Evolutionary conservation across 2,888 invertebrate genomes (phyloP), one percentile per base, ranked within the genome.

Genomic region (Melanostoma mellinum): DNA sequence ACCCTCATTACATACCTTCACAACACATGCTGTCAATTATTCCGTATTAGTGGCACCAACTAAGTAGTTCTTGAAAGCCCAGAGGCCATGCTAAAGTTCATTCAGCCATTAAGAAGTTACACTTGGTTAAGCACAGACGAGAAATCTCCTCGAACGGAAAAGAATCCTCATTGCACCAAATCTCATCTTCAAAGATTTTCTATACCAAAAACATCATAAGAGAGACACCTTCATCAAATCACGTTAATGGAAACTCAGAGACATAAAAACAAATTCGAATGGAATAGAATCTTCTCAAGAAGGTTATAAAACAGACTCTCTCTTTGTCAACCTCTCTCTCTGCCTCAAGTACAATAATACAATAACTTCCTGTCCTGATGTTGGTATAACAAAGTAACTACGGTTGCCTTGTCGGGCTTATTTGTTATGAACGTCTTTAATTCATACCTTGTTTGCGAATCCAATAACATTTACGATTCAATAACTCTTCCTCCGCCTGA

Each of bases 391-490:
- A 20, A 20, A 20, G 20, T 20, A 20, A 20, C 20, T 20, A 20
- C 20, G 20, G 20, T 20, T 20, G 20, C 20, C 20, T 20, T 20
- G 20, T 20, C 20, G 20, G 20, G 20, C 20, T 50, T 6, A n/a
- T 6, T 30, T 61, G 46, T 9, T 6, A 1, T 20, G 9, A 36
- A 36, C 38, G 5, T 5, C 33, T 44, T 44, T 60, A 42, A 44
- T 44, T 44, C 6, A 35, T 5, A 10, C 30, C 3, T 9, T 63
- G 20, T 6, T 20, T 36, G 32, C 42, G 46, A n/a, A 46, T 61
- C 55, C 36, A 68, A 61, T 20, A 68, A 44, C 50, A 42, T 79
- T 74, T 63, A 63, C 63, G 75, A 52, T 56, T 80, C 80, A 80
- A 75, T 75, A 75, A 75, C 9, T 68, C 56, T 36, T n/a, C 4